Percentiles rank a stretch among this genome's conserved stretches.
These are phyloP conservation scores for Acleris sparsana DNA, from an alignment of 2,888 invertebrate species.

Conservation along the genomic window DNA sequence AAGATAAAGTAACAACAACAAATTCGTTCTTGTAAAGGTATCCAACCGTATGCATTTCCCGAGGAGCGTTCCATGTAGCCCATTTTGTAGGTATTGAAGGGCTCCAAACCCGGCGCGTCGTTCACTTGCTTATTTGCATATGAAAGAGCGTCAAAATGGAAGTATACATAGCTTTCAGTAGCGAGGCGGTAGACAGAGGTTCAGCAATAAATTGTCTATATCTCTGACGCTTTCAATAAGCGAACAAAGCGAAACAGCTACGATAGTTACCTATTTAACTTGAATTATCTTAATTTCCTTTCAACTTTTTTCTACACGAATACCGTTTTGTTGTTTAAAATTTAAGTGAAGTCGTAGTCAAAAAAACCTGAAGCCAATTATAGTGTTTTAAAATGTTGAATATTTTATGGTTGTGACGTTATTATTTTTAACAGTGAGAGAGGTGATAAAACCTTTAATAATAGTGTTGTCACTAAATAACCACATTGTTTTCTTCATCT, in stretches of 20 bases:
- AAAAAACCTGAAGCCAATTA: background rate
- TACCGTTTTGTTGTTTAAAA: background rate
- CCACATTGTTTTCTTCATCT: no score
- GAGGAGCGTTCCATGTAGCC: constrained; percentile 69
- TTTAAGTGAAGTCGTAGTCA: background rate
- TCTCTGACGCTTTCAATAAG: constrained; percentile 43
- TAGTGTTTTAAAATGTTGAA: background rate
- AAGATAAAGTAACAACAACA: background rate
- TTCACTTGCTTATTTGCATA: constrained; percentile 60
- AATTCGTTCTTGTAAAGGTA: constrained; percentile 48
- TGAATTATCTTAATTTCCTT: constrained; percentile 43
- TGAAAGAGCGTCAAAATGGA: constrained; percentile 61
- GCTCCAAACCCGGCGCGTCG: constrained; percentile 33
- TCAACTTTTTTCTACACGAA: constrained; percentile 33
- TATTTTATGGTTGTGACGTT: no score
- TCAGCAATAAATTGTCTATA: constrained; percentile 53
- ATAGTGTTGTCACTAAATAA: no score
- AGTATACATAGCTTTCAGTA: constrained; percentile 44
- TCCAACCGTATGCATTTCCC: constrained; percentile 70
- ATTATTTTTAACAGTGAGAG: no score
- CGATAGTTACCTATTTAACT: constrained; percentile 34
- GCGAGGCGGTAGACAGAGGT: constrained; percentile 48
- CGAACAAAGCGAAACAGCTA: constrained; percentile 40
- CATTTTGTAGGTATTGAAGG: constrained; percentile 43
- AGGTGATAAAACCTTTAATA: no score